Evolutionary conservation across 2,797 vertebrate genomes (phyloP), one percentile per base, ranked within the genome.

Genomic region (Danio albolineatus): DNA sequence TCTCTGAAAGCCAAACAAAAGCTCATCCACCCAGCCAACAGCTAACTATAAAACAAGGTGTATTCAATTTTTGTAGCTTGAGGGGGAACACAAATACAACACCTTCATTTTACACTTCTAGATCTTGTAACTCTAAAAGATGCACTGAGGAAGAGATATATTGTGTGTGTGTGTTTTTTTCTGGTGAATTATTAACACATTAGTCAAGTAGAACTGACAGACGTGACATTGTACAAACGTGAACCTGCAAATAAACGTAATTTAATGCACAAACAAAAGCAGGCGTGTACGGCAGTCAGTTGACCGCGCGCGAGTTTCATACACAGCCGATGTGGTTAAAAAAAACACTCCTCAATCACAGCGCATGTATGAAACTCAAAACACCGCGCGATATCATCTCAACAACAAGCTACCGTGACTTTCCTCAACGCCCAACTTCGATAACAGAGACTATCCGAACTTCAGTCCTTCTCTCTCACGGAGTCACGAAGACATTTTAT

Each of bases 221-320:
- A 14, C 53, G 41, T 56, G 4, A 10, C 39, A 60, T 4, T 6
- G 39, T 17, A 59, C 21, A 39, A 59, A 56, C 14, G 10, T 6
- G 39, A 67, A 53, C n/a, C 46, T 53, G 13, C 28, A 60, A 62
- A 41, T 28, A 60, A 43, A 14, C 10, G 19, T 60, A 41, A 60
- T 69, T 16, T 0, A 39, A 59, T 36, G n/a, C 65, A 41, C 49
- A 76, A n/a, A 65, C 49, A 48, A 59, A 59, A 67, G 13, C 53
- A 48, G 53, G 76, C 76, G 43, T 57, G 51, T 43, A 39, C 64
- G 39, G 41, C 21, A 10, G 12, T 53, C 17, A 54, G 76, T 70
- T 78, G 70, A 56, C 74, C 1, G 54, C 65, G 54, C 44, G 76
- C 78, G 59, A 53, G 39, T 64, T 65, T 64, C 19, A 62, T 61